Evolutionary conservation across 2,888 invertebrate genomes (phyloP).

Genomic region (Campaea margaritaria): DNA sequence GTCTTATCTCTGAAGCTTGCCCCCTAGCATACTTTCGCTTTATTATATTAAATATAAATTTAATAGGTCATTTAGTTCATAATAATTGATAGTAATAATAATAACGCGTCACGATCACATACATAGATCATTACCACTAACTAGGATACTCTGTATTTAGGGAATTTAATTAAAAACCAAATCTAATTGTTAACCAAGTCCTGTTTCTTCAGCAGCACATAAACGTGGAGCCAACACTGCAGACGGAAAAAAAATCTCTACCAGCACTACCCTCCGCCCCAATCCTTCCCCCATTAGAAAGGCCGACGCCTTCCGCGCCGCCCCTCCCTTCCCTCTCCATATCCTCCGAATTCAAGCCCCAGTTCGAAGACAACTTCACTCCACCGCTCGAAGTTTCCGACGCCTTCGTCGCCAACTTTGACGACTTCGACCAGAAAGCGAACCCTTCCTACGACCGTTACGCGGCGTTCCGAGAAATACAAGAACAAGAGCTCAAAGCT

Average conservation of each 20-base stretch:
- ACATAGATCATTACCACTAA: too few relatives aligned
- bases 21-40: too few relatives aligned
- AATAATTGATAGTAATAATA: too few relatives aligned
- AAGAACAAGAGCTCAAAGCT: conserved; percentile 89
- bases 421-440: conserved; percentile 84
- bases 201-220: conserved; percentile 62
- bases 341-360: conserved; percentile 74
- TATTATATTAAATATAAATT: too few relatives aligned
- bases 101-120: too few relatives aligned
- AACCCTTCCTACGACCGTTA: conserved; percentile 91
- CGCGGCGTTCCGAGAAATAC: conserved; percentile 94
- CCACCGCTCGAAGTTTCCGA: conserved; percentile 69
- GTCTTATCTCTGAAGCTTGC: too few relatives aligned
- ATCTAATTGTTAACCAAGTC: too few relatives aligned
- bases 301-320: conserved; percentile 44
- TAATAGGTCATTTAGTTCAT: too few relatives aligned
- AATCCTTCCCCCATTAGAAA: conserved; percentile 38
- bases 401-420: conserved; percentile 88
- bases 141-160: too few relatives aligned
- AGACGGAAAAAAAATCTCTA: conserved; percentile 54
- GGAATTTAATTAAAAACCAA: too few relatives aligned
- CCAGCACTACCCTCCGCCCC: conserved; percentile 42
- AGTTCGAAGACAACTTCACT: conserved; percentile 88
- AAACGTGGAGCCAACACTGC: conserved; percentile 63
- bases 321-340: conserved; percentile 41